Conservation (phyloP, 2,888 invertebrate species). For the Philopedon plagiatum region DNA sequence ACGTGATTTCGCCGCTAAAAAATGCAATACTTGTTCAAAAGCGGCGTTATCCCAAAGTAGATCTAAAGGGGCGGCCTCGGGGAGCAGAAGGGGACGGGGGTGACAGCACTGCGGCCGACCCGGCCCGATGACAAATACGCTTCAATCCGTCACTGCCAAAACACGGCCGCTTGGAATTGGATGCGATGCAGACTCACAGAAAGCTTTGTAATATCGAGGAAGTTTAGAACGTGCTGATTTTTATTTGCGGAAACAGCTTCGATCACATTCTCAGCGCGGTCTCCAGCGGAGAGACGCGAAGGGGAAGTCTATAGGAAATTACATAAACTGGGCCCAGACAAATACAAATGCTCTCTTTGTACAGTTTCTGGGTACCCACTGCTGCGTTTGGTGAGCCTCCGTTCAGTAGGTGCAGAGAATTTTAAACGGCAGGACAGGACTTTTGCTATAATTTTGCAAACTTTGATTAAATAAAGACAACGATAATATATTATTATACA, state of each 20-base stretch:
- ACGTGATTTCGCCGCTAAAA: slow-evolving; percentile 63
- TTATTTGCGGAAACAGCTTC: slow-evolving; percentile 20
- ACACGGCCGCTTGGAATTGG: slow-evolving; percentile 70
- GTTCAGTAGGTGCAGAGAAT: slow-evolving; percentile 45
- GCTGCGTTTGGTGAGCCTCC: slow-evolving; percentile 55
- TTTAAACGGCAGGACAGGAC: slow-evolving; percentile 26
- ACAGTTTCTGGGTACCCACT: slow-evolving; percentile 67
- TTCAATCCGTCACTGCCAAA: slow-evolving; percentile 80
- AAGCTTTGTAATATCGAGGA: slow-evolving; percentile 70
- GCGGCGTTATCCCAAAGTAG: slow-evolving; percentile 45
- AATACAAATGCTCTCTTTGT: slow-evolving; percentile 71
- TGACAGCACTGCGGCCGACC: slow-evolving; percentile 69
- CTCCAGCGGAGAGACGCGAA: slow-evolving; percentile 65
- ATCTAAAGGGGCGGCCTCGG: slow-evolving; percentile 55
- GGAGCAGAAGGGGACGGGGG: slow-evolving; percentile 58
- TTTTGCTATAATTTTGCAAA: background rate
- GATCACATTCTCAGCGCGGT: slow-evolving; percentile 63
- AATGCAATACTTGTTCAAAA: slow-evolving; percentile 67
- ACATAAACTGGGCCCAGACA: slow-evolving; percentile 71
- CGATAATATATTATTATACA: no score
- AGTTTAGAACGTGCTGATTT: slow-evolving; percentile 61
- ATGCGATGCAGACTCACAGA: slow-evolving; percentile 70
- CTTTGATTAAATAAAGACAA: background rate
- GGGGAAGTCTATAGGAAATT: slow-evolving; percentile 69
- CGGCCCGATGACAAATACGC: slow-evolving; percentile 79